Conservation (phyloP, 2,797 vertebrate genomes). For the Eurystomus glaucurus region DNA sequence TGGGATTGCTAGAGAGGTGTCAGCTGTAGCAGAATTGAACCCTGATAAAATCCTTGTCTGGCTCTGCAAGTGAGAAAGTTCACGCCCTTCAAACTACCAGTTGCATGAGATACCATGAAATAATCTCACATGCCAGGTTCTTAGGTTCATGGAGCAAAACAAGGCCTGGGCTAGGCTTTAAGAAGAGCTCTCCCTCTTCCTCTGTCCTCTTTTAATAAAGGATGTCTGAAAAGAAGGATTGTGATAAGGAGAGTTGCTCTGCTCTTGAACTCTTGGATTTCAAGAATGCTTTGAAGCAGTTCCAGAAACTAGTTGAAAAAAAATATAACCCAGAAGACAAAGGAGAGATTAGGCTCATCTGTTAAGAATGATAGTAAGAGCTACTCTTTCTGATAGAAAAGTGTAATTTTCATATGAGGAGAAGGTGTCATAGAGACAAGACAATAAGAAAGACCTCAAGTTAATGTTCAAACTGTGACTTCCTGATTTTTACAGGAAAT, state of each 20-base stretch:
- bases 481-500: not conserved
- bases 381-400: not conserved
- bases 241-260: not conserved
- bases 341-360: slow-evolving; percentile 65
- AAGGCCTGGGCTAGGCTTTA: not conserved
- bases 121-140: not conserved
- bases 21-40: not conserved
- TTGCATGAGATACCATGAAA: not conserved
- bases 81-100: not conserved
- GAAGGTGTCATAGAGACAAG: not conserved
- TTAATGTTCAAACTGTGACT: not conserved
- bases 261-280: slow-evolving; percentile 52
- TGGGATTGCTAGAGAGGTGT: not conserved
- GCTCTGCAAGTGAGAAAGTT: not conserved
- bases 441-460: not conserved
- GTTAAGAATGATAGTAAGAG: slow-evolving; percentile 75
- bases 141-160: not conserved
- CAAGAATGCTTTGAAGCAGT: slow-evolving; percentile 59
- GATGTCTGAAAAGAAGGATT: slow-evolving; percentile 12
- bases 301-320: slow-evolving; percentile 73
- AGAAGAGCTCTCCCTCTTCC: not conserved
- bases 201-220: not conserved
- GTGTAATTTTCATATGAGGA: not conserved
- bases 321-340: slow-evolving; percentile 64
- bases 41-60: not conserved